A percentile compares a stretch with the other conserved stretches of the same genome.
These are phyloP conservation scores for Alauda arvensis DNA, from an alignment of 2,797 vertebrate genomes.

Conservation along the genomic window DNA sequence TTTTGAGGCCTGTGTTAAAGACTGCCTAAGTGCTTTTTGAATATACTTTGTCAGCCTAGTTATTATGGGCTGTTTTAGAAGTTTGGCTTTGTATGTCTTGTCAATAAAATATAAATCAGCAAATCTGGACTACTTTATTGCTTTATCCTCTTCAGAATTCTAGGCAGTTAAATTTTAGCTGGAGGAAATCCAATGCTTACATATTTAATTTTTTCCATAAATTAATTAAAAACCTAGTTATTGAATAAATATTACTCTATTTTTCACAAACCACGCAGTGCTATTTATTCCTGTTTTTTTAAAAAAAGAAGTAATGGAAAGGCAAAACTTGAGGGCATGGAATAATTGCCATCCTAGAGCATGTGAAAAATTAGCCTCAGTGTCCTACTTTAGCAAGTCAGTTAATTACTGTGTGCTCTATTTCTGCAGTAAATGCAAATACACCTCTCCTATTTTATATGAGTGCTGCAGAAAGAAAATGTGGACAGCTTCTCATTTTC, in stretches of 20 bases:
- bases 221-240: slow-evolving; percentile 7
- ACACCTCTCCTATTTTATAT: background rate
- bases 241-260: background rate
- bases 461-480: background rate
- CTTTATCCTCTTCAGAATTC: background rate
- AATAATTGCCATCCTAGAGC: slow-evolving; percentile 26
- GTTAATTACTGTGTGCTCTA: slow-evolving; percentile 25
- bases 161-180: background rate
- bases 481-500: slow-evolving; percentile 11
- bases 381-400: slow-evolving; percentile 41
- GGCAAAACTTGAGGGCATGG: slow-evolving; percentile 27
- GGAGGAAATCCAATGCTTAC: background rate
- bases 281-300: background rate
- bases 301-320: background rate
- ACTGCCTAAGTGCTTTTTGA: background rate
- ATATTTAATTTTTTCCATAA: background rate
- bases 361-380: background rate
- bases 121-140: background rate
- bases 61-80: background rate
- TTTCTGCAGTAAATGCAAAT: background rate
- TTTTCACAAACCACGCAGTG: background rate
- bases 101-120: background rate
- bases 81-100: background rate
- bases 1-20: background rate
- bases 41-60: background rate